A percentile compares a stretch with the other conserved stretches of the same genome.
Conservation (phyloP, 1,140 invertebrate species). For the Oscheius sp. region DNA sequence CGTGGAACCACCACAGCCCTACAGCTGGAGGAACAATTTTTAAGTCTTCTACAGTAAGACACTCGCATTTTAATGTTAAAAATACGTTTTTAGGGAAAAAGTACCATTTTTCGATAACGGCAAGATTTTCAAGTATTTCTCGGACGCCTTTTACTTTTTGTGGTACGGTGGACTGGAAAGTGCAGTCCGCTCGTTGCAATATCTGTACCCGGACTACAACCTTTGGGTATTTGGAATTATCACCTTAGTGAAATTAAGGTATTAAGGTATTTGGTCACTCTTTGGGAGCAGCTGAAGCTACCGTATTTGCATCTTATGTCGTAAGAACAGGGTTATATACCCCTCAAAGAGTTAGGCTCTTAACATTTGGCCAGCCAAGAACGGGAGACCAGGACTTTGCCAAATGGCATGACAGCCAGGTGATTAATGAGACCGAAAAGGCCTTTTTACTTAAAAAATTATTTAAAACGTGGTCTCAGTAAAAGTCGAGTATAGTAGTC, state of each 20-base stretch:
- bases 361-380: slow-evolving; percentile 40
- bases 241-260: neutral
- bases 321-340: slow-evolving; percentile 22
- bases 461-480: no score
- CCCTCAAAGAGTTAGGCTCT: slow-evolving; percentile 3
- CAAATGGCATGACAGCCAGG: slow-evolving; percentile 30
- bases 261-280: slow-evolving; percentile 30
- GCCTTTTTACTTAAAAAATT: no score
- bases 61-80: no score
- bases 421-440: no score
- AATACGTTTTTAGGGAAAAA: neutral
- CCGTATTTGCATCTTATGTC: slow-evolving; percentile 23
- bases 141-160: slow-evolving; percentile 33
- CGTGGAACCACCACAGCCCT: slow-evolving; percentile 9
- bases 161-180: slow-evolving; percentile 33
- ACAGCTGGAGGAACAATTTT: slow-evolving; percentile 17
- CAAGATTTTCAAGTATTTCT: slow-evolving; percentile 40
- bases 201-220: slow-evolving; percentile 33
- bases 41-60: slow-evolving; percentile 18
- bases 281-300: slow-evolving; percentile 33
- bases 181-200: slow-evolving; percentile 16
- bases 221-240: slow-evolving; percentile 27
- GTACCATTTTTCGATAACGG: slow-evolving; percentile 33
- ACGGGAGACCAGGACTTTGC: slow-evolving; percentile 38
- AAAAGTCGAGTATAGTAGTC: no score